Evolutionary conservation across 2,797 vertebrate genomes (phyloP).

Genomic region (Anableps anableps): DNA sequence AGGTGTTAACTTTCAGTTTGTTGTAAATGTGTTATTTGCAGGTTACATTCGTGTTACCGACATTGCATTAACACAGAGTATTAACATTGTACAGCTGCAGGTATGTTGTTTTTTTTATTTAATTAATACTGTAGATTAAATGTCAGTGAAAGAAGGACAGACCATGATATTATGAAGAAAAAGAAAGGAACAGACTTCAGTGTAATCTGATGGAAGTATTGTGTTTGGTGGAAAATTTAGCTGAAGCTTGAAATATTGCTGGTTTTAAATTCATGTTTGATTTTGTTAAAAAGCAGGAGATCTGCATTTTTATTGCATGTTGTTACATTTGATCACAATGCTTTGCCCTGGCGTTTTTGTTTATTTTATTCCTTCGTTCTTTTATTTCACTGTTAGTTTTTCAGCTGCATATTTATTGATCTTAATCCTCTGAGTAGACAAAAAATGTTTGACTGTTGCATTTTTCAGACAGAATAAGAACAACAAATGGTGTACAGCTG

Average conservation of each 20-base stretch:
- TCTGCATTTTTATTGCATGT: conserved; percentile 3
- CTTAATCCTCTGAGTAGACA: neutral
- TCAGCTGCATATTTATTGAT: conserved; percentile 8
- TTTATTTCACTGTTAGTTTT: conserved; percentile 1
- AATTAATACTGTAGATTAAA: neutral
- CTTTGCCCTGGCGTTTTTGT: conserved; percentile 3
- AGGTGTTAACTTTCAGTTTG: neutral
- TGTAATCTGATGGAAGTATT: neutral
- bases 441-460: neutral
- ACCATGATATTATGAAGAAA: neutral
- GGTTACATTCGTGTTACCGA: neutral
- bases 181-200: neutral
- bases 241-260: conserved; percentile 10
- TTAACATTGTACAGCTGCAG: neutral
- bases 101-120: neutral
- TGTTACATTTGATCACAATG: conserved; percentile 11
- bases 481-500: neutral
- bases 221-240: neutral
- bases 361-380: conserved; percentile 9
- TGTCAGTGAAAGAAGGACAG: neutral
- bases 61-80: neutral
- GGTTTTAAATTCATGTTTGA: conserved; percentile 16
- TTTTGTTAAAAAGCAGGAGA: conserved; percentile 6
- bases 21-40: neutral
- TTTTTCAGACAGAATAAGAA: neutral